Evolutionary conservation across 2,797 vertebrate genomes (phyloP).

Genomic region (Melanotaenia trifasciata): DNA sequence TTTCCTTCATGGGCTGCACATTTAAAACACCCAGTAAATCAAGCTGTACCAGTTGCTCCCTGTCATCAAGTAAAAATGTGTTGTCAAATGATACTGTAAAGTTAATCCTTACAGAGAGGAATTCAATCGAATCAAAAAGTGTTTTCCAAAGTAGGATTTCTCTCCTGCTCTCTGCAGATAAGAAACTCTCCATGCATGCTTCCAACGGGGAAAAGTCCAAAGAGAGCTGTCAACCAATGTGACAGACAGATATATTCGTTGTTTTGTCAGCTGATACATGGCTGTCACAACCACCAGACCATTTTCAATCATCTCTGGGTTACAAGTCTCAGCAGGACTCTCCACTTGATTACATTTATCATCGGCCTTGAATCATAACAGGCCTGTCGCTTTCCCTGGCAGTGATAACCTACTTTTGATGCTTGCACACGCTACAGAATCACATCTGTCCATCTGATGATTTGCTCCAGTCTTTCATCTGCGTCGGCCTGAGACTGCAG

Average conservation of each 20-base stretch:
- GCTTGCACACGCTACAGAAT: conserved; percentile 60
- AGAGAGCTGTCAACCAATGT: conserved; percentile 43
- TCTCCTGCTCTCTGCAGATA: conserved; percentile 16
- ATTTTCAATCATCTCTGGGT: conserved; percentile 67
- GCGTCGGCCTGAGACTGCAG: conserved; percentile 9
- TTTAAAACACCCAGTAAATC: conserved; percentile 17
- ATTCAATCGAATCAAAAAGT: not conserved
- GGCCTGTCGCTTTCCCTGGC: conserved; percentile 63
- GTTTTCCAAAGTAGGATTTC: conserved; percentile 9
- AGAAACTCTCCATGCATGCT: conserved; percentile 23
- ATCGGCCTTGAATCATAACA: conserved; percentile 68
- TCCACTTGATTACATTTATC: conserved; percentile 75
- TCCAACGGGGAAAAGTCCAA: conserved; percentile 23
- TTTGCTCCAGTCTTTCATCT: conserved; percentile 54
- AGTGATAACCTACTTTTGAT: conserved; percentile 72
- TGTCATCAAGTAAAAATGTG: not conserved
- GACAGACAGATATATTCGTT: conserved; percentile 62
- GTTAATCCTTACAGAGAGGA: conserved; percentile 1
- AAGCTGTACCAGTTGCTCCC: not conserved
- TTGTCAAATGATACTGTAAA: not conserved
- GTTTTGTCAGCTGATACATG: conserved; percentile 56
- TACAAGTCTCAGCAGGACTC: conserved; percentile 68
- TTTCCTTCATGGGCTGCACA: not conserved
- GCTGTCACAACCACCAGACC: conserved; percentile 42
- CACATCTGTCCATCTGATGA: conserved; percentile 64